Conservation (phyloP, 2,113 vertebrate genomes). For the Myxocyprinus asiaticus region DNA sequence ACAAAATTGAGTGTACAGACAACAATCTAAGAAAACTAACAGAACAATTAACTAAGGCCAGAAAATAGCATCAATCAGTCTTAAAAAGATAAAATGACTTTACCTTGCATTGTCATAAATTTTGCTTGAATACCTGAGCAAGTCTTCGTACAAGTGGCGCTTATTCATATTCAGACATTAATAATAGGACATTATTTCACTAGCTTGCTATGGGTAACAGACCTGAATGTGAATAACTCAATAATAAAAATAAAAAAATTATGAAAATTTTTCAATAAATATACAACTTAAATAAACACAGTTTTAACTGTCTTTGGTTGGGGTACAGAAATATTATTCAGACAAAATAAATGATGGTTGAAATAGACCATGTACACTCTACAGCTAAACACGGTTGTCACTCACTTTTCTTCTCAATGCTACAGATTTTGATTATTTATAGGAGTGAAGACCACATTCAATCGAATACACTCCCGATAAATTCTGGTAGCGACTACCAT, state of each 20-base stretch:
- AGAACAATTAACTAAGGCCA: constrained; percentile 29
- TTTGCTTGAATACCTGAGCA: neutral
- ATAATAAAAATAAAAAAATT: neutral
- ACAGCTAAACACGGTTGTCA: too few relatives aligned
- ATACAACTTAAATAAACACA: neutral
- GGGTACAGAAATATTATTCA: constrained; percentile 34
- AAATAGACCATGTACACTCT: neutral
- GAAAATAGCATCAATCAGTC: neutral
- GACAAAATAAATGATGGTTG: constrained; percentile 3
- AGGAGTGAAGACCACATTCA: too few relatives aligned
- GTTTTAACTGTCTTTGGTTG: constrained; percentile 45
- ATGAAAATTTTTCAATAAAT: too few relatives aligned
- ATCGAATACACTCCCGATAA: too few relatives aligned
- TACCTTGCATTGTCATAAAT: neutral
- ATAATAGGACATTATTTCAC: too few relatives aligned
- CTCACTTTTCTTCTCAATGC: too few relatives aligned
- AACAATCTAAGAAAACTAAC: constrained; percentile 29
- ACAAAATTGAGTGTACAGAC: constrained; percentile 53
- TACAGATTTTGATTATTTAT: too few relatives aligned
- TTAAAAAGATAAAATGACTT: neutral
- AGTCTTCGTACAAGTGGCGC: constrained; percentile 6
- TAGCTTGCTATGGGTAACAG: constrained; percentile 18
- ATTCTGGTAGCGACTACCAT: too few relatives aligned
- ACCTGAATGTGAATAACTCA: neutral
- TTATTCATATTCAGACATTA: too few relatives aligned